These are phyloP conservation scores for Eptatretus atami DNA, from an alignment of 2,797 vertebrate species.

Conservation along the genomic window DNA sequence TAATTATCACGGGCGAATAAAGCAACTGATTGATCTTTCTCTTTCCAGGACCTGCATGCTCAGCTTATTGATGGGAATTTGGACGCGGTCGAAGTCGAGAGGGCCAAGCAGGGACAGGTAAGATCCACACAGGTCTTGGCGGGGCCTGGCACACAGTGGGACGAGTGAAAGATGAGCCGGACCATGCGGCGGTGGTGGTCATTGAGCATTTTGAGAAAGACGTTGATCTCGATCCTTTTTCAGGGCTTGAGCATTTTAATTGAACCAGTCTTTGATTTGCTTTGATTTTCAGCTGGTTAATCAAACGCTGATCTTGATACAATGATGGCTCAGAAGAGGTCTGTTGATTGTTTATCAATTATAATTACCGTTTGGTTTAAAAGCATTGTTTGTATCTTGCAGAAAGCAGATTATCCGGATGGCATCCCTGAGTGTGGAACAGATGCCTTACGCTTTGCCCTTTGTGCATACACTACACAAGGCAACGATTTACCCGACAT, in stretches of 20 bases:
- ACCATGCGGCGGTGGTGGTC: too few species aligned
- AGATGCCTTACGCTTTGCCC: conserved; percentile 31
- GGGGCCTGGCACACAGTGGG: background rate
- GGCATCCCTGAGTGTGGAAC: conserved; percentile 44
- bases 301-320: too few species aligned
- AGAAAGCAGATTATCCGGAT: conserved; percentile 34
- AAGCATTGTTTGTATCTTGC: background rate
- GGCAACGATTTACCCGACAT: conserved; percentile 13
- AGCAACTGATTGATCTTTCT: background rate
- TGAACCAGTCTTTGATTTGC: too few species aligned
- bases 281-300: too few species aligned
- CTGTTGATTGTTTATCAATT: too few species aligned
- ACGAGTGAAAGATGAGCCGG: too few species aligned
- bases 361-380: too few species aligned
- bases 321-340: too few species aligned
- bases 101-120: conserved; percentile 45
- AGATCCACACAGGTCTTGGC: background rate
- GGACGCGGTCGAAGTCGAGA: conserved; percentile 40
- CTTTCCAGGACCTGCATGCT: conserved; percentile 29
- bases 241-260: too few species aligned
- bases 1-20: too few species aligned
- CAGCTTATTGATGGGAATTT: conserved; percentile 42
- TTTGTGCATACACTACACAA: conserved; percentile 39
- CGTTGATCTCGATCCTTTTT: too few species aligned
- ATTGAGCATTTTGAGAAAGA: too few species aligned